Base-by-base conservation (phyloP, 53 echinoderm and acorn worm species). In the Hippasteria phrygiana region DNA sequence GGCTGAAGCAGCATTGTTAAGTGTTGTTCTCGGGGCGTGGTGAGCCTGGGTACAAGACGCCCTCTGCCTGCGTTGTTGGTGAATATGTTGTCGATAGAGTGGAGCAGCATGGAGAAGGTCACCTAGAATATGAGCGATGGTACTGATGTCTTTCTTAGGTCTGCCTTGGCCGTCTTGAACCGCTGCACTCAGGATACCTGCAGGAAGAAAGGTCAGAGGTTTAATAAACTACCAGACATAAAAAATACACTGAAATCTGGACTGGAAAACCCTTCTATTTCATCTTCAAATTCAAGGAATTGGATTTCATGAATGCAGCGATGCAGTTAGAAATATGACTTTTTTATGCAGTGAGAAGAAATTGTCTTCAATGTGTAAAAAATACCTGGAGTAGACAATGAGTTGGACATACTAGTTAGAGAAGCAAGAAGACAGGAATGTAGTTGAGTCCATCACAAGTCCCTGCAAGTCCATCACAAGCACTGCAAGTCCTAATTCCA, bases 61-160 rank as follows among this genome's bases (percentile, higher is more conserved):
- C 63, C 88, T 55, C 74, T 73, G 69, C 78, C 71, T 69, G 35
- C 72, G 54, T 13, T 82, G 81, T 22, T 82, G 50, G 32, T 82
- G 66, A 7, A 91, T 6, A 55, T 89, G 93, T 77, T 93, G 89
- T 5, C 85, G 83, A 62, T 93, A 93, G 66, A 93, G 35, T 0
- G 93, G 93, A 16, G 93, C 93, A 67, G 93, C 93, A 43, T 88
- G 84, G 22, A 89, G 71, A 16, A 93, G 47, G 29, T 93, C 93
- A 27, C 73, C 89, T 20, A 93, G 34, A 22, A 93, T 93, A 29
- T 83, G 89, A 66, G 88, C 88, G 33, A 93, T 93, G 28, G 93
- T 93, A 77, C 89, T 89, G 77, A 93, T 88, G 69, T 93, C 93
- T 35, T 83, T 89, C 37, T 89, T 89, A 13, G 89, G 93, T 67